Evolutionary conservation across 2,797 vertebrate species (phyloP).

Genomic region (Adelosebastes latens): DNA sequence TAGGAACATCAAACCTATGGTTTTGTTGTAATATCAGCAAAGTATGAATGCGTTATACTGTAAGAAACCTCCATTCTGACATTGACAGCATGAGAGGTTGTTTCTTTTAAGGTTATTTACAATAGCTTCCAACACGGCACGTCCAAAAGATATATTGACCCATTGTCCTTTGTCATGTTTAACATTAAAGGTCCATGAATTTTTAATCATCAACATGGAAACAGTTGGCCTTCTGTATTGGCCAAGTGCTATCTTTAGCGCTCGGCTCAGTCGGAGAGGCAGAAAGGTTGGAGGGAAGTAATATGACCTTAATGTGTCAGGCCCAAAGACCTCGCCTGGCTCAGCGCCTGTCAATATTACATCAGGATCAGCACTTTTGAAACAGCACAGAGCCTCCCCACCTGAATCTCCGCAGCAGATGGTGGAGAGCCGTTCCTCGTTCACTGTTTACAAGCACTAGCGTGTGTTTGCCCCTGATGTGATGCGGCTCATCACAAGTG

Average conservation of each 20-base stretch:
- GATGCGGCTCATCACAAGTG: slow-evolving; percentile 15
- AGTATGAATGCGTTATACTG: neutral
- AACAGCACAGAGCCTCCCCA: slow-evolving; percentile 27
- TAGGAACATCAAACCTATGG: neutral
- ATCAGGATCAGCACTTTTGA: slow-evolving; percentile 76
- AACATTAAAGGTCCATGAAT: slow-evolving; percentile 79
- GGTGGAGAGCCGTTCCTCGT: slow-evolving; percentile 28
- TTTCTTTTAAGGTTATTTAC: neutral
- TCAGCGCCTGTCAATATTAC: slow-evolving; percentile 75
- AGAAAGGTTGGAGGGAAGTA: slow-evolving; percentile 56
- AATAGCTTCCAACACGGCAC: neutral
- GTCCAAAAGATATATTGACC: slow-evolving; percentile 8
- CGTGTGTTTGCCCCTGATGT: neutral
- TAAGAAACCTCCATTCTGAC: neutral
- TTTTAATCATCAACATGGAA: slow-evolving; percentile 69
- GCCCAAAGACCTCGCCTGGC: slow-evolving; percentile 62
- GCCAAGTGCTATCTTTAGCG: slow-evolving; percentile 74
- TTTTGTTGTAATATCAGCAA: neutral
- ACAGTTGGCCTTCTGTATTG: slow-evolving; percentile 39
- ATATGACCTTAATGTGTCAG: slow-evolving; percentile 84
- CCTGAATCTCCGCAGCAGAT: slow-evolving; percentile 24
- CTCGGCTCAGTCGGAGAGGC: slow-evolving; percentile 31
- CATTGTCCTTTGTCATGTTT: slow-evolving; percentile 71
- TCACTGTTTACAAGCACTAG: slow-evolving; percentile 26
- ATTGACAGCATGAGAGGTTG: neutral